These are phyloP conservation scores for Pagetopsis macropterus DNA, from an alignment of 2,797 vertebrate genomes.

Conservation along the genomic window DNA sequence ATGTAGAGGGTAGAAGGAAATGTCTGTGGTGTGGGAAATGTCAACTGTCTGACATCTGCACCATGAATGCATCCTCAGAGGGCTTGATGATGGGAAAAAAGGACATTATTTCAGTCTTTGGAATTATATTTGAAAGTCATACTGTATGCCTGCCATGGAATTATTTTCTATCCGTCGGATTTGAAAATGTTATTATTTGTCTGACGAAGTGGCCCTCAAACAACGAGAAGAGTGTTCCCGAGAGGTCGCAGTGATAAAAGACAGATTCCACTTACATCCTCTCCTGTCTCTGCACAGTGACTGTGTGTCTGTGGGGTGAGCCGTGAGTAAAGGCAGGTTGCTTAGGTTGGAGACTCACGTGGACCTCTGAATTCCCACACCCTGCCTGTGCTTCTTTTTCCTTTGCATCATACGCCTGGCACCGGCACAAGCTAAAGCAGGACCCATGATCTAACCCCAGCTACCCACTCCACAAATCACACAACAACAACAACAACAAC, in stretches of 20 bases:
- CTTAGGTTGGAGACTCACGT: slow-evolving; percentile 57
- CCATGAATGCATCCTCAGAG: slow-evolving; percentile 35
- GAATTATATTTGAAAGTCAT: background rate
- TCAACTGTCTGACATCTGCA: slow-evolving; percentile 64
- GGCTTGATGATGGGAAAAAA: slow-evolving; percentile 39
- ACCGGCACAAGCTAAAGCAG: slow-evolving; percentile 46
- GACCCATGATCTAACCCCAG: slow-evolving; percentile 71
- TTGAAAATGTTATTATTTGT: slow-evolving; percentile 11
- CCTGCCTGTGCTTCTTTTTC: slow-evolving; percentile 67
- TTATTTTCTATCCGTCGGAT: background rate
- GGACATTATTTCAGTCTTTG: slow-evolving; percentile 22
- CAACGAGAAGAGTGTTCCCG: slow-evolving; percentile 47
- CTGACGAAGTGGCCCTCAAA: slow-evolving; percentile 38
- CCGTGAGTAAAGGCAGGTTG: slow-evolving; percentile 76
- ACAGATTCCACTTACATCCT: slow-evolving; percentile 71
- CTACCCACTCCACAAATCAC: slow-evolving; percentile 74
- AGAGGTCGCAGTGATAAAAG: slow-evolving; percentile 66
- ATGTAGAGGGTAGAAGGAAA: slow-evolving; percentile 52
- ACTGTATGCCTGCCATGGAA: background rate
- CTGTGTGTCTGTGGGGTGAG: slow-evolving; percentile 58
- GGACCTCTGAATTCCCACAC: slow-evolving; percentile 71
- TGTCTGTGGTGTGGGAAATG: slow-evolving; percentile 63
- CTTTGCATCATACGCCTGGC: slow-evolving; percentile 78
- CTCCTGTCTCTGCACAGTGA: slow-evolving; percentile 52
- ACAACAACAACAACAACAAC: slow-evolving; percentile 62